Evolutionary conservation across 1,140 invertebrate species (phyloP), one percentile per base, ranked within the genome.

Genomic region (Whitmania pigra): DNA sequence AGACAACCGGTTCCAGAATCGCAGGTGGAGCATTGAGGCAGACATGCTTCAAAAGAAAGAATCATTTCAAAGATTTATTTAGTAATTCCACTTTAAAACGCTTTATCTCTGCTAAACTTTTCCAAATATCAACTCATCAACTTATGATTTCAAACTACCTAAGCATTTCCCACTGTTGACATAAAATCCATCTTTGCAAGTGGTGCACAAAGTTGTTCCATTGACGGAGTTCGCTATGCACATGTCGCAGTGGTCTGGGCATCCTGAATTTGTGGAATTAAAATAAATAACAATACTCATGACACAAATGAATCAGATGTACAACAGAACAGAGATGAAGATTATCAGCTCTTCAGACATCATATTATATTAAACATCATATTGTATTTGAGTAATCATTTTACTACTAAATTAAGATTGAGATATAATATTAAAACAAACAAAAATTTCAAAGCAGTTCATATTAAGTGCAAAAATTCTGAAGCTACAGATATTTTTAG

Each of bases 61-160:
- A 63, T 1, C 22, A 25, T 63, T 63, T 63, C 29, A n/a, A 25
- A 25, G 22, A 2, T 6, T 15, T 63, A 13, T 25, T 63, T 63
- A 63, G 22, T 9, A n/a, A 25, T 63, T 25, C 18, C 0, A 31
- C 0, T 22, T 63, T 63, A 63, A 63, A 31, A 63, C 11, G 18
- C 5, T 9, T 57, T 57, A n/a, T 57, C 54, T 57, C 9, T n/a
- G 25, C 2, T n/a, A n/a, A 25, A 57, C 20, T 57, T 5, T 57
- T 57, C 25, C 54, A 57, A 4, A 36, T 57, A 57, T n/a, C 2
- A 57, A n/a, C 25, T 57, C 9, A 25, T 57, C 54, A 57, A 3
- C 54, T 57, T 57, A n/a, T n/a, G n/a, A n/a, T n/a, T 31, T 25
- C 57, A 63, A 63, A 22, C 29, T 13, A 63, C 57, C 57, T 63